Base-by-base conservation (phyloP, 92 coral and sea anemone species). In the Palythoa heliodiscus region DNA sequence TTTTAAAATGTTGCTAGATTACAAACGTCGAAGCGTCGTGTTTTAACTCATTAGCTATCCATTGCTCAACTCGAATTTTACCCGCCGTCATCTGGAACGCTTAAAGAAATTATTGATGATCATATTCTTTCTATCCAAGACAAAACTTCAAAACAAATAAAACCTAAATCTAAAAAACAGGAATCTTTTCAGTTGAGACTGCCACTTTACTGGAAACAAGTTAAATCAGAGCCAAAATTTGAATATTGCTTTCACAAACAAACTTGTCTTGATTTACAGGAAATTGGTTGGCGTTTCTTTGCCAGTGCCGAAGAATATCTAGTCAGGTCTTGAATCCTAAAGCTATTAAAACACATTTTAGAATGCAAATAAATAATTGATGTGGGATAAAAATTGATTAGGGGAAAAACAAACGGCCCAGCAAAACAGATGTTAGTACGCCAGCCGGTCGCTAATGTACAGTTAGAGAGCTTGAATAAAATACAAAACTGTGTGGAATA, bases 241-340 rank as follows among this genome's bases (percentile, higher is more conserved):
- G 81, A 68, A 76, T 76, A 52, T 76, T 53, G 68, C 68, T 25
- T 76, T 75, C 43, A 23, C 39, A 24, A 9, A 52, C 73, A 29
- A 20, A 25, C 25, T 19, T 3, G 17, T 19, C 22, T 63, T 63
- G 25, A 63, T 63, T 63, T 63, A 19, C 29, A 19, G 22, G 24
- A 3, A 11, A 19, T n/a, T 19, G 11, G 8, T 61, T 63, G 20
- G 23, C 23, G 24, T 7, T 63, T 63, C 23, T n/a, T 3, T 63
- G 20, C 22, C 10, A 1, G 20, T 19, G 17, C 7, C 20, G 69
- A 63, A 63, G 69, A 15, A 15, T 63, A 5, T 63, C 20, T 63
- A 19, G 7, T 63, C 11, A 10, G 1, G 4, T 20, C 9, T 17
- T 7, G 22, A 63, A 63, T 19, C 22, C 25, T 63, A 63, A 19